phyloP scores from a whole-genome alignment of 2,888 invertebrate genomes.

The Eupeodes latifasciatus region DNA sequence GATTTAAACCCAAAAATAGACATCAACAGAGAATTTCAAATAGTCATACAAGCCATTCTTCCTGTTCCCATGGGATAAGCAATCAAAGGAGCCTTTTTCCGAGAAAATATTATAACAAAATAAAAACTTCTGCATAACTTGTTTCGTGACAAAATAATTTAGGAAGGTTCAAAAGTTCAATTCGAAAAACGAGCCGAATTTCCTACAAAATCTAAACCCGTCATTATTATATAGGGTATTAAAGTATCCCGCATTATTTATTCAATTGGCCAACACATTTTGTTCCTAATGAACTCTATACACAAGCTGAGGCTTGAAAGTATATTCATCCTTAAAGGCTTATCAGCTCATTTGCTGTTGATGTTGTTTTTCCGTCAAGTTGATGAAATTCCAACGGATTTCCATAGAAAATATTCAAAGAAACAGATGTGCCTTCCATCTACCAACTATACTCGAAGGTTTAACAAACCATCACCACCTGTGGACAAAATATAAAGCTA shows the following conservation, averaged over 20 bases:
- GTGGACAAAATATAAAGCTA: slow-evolving; percentile 29
- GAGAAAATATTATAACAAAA: too few relatives aligned
- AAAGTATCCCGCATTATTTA: not conserved
- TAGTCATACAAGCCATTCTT: too few relatives aligned
- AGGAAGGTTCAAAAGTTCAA: too few relatives aligned
- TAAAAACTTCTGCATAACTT: too few relatives aligned
- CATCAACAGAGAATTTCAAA: too few relatives aligned
- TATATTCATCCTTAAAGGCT: slow-evolving; percentile 11
- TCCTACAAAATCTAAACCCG: too few relatives aligned
- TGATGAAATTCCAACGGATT: not conserved
- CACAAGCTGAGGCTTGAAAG: not conserved
- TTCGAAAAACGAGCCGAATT: too few relatives aligned
- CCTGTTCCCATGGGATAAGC: too few relatives aligned
- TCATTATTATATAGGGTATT: too few relatives aligned
- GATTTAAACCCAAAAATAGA: too few relatives aligned
- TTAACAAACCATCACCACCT: not conserved
- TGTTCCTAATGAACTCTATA: not conserved
- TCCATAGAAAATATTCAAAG: not conserved
- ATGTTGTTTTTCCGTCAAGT: slow-evolving; percentile 14
- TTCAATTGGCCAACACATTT: not conserved
- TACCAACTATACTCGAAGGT: not conserved
- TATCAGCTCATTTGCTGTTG: slow-evolving; percentile 13
- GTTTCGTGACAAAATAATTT: too few relatives aligned
- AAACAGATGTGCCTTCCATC: not conserved
- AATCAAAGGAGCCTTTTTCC: too few relatives aligned